Percentiles rank a stretch among this genome's conserved stretches.
Evolutionary conservation across 2,888 invertebrate genomes (phyloP).

Genomic region (Phengaris arion): DNA sequence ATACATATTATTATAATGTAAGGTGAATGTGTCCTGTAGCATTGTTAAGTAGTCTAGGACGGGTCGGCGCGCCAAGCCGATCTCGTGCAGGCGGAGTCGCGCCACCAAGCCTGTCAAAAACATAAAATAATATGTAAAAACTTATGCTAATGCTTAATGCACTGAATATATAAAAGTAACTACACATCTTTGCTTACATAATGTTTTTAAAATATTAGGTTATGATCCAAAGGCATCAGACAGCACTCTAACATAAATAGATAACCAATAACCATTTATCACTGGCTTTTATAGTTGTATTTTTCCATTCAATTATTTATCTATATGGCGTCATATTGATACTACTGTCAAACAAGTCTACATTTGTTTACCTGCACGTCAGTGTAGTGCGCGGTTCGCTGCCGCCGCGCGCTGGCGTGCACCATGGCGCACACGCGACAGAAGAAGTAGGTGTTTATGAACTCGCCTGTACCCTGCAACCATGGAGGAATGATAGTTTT

Average conservation of each 20-base stretch:
- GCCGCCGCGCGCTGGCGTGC: slow-evolving; percentile 81
- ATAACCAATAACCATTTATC: too few relatives aligned
- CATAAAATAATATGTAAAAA: not conserved
- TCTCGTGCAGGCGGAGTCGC: slow-evolving; percentile 85
- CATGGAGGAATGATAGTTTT: too few relatives aligned
- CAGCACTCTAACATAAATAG: too few relatives aligned
- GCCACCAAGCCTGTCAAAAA: slow-evolving; percentile 91
- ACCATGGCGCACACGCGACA: slow-evolving; percentile 93
- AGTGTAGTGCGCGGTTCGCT: slow-evolving; percentile 80
- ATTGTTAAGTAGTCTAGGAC: slow-evolving; percentile 17
- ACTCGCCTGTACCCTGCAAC: slow-evolving; percentile 91
- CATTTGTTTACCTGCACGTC: slow-evolving; percentile 76
- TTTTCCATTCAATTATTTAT: too few relatives aligned
- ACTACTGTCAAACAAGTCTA: too few relatives aligned
- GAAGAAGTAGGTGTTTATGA: slow-evolving; percentile 97
- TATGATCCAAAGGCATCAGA: too few relatives aligned
- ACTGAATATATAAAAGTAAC: too few relatives aligned
- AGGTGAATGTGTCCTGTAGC: not conserved
- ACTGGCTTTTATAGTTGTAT: too few relatives aligned
- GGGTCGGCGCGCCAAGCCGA: slow-evolving; percentile 58
- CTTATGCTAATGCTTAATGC: too few relatives aligned
- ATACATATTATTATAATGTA: slow-evolving; percentile 2
- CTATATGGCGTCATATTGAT: too few relatives aligned
- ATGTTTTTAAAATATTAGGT: too few relatives aligned
- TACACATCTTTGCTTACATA: not conserved